These are phyloP conservation scores for Leptopilina myrica DNA, from an alignment of 2,888 invertebrate species.

Conservation along the genomic window DNA sequence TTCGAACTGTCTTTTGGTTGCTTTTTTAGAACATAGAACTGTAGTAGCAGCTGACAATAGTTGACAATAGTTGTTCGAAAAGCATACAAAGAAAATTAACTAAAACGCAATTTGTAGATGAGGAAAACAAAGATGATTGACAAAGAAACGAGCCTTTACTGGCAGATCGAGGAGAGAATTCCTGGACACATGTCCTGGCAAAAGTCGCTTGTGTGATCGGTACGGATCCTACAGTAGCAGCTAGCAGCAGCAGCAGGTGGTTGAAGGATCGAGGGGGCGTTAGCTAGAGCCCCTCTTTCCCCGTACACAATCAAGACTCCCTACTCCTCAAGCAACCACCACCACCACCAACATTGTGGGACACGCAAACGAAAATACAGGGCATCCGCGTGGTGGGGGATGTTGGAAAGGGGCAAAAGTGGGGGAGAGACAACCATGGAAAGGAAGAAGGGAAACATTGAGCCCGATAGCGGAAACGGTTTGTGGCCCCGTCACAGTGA, in stretches of 20 bases:
- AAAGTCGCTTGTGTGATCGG: constrained; percentile 29
- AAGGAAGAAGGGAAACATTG: constrained; percentile 59
- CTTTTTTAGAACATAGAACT: too few relatives aligned
- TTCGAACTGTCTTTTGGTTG: too few relatives aligned
- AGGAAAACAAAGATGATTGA: too few relatives aligned
- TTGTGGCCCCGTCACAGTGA: constrained; percentile 75
- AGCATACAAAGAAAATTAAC: too few relatives aligned
- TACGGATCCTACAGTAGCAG: constrained; percentile 40
- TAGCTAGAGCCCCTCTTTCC: constrained; percentile 70
- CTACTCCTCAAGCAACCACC: constrained; percentile 62
- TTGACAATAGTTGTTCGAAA: too few relatives aligned
- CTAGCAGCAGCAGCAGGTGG: constrained; percentile 71
- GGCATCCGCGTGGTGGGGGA: constrained; percentile 45
- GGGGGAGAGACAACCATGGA: constrained; percentile 59
- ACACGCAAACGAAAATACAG: constrained; percentile 48
- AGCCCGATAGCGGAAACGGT: constrained; percentile 75
- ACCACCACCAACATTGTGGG: constrained; percentile 61
- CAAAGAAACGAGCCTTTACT: too few relatives aligned
- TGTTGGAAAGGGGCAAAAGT: constrained; percentile 41
- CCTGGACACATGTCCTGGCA: not conserved
- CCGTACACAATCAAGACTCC: constrained; percentile 67
- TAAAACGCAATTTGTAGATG: too few relatives aligned
- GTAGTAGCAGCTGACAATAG: too few relatives aligned
- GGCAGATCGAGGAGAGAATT: too few relatives aligned
- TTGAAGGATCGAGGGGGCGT: constrained; percentile 72